Base-by-base conservation (phyloP, 2,797 vertebrate genomes). In the Tadarida brasiliensis region DNA sequence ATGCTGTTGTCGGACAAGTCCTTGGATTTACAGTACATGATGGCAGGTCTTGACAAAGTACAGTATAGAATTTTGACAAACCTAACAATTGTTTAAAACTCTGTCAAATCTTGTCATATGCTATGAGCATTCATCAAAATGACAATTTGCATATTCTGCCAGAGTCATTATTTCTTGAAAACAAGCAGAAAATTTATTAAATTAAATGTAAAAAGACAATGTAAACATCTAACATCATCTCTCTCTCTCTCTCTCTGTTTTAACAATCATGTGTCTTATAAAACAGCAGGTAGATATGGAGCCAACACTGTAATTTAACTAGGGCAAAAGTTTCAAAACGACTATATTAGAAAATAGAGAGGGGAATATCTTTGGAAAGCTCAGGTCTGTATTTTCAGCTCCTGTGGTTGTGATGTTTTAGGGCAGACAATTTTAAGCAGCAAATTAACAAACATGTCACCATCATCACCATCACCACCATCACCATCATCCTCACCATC, bases 21-120 rank as follows among this genome's bases (percentile, higher is more conserved):
- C 85, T 73, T 39, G 7, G n/a, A 24, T 47, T 70, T 61, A 28
- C 30, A 33, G 4, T 7, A 1, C 24, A 39, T 3, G 61, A 67
- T 16, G 9, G 22, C 26, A 19, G 7, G 8, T 73, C 54, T 26
- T 59, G 47, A 96, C 78, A 92, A 92, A 56, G 24, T 30, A 87
- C 35, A 57, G 56, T 71, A 49, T 10, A 44, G 33, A 61, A 80
- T 77, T 87, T 78, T 90, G 80, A 85, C 59, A 91, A 94, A 61
- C 59, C 24, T 73, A 83, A 63, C 30, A 33, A 47, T 39, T 83
- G 95, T 78, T 83, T 33, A 77, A 86, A 93, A 51, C 17, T 70
- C 47, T 88, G 85, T 96, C 86, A 89, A 81, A 81, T 91, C 54
- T 89, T 91, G 54, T 84, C 93, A 74, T 26, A 20, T 10, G 76